Evolutionary conservation across 1,140 invertebrate genomes (phyloP).

Genomic region (Drosophila sucinea): DNA sequence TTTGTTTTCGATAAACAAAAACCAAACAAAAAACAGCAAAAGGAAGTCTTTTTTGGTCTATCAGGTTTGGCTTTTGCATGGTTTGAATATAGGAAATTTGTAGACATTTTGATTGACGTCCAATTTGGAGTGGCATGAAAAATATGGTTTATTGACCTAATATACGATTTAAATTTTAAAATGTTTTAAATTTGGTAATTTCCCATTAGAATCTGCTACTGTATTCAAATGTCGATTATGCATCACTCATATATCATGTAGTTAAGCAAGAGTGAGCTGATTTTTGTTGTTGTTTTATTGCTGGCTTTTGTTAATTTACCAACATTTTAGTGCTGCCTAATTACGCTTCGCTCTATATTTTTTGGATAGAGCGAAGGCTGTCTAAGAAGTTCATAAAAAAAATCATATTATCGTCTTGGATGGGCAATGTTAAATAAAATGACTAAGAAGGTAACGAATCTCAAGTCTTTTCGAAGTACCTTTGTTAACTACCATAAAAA

Average conservation of each 20-base stretch:
- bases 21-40: slow-evolving; percentile 1
- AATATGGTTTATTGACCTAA: slow-evolving; percentile 1
- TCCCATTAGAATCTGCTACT: background rate
- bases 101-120: slow-evolving; percentile 30
- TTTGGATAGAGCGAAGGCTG: slow-evolving; percentile 26
- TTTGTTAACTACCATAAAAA: no score
- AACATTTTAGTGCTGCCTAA: slow-evolving; percentile 68
- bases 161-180: background rate
- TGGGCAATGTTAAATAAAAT: no score
- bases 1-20: slow-evolving; percentile 7
- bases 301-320: slow-evolving; percentile 68
- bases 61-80: slow-evolving; percentile 25
- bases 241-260: background rate
- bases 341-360: slow-evolving; percentile 69
- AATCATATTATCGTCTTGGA: no score
- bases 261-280: slow-evolving; percentile 41
- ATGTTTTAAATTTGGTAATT: background rate
- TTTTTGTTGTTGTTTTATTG: slow-evolving; percentile 42
- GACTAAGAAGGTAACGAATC: background rate
- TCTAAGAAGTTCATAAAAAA: slow-evolving; percentile 1
- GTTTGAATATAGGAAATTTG: slow-evolving; percentile 30
- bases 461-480: no score
- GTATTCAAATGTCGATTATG: background rate
- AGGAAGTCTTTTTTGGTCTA: slow-evolving; percentile 34
- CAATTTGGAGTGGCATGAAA: background rate